These are phyloP conservation scores for Phaonia tiefii DNA, from an alignment of 2,888 invertebrate species.

Conservation along the genomic window DNA sequence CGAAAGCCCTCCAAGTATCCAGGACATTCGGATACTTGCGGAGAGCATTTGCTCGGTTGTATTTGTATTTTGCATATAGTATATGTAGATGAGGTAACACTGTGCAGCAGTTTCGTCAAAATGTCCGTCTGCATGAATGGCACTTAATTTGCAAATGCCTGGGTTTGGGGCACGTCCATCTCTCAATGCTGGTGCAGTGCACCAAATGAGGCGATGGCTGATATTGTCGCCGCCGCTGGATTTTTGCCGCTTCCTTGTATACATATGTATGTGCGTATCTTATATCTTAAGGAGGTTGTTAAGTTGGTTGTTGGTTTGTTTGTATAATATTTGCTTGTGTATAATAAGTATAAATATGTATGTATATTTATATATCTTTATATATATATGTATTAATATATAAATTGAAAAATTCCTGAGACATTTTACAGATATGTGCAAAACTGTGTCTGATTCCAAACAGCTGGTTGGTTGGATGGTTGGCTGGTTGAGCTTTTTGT, in stretches of 20 bases:
- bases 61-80: slow-evolving; percentile 13
- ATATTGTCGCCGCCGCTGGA: neutral
- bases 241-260: neutral
- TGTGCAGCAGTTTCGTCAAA: neutral
- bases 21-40: neutral
- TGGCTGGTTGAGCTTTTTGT: too few relatives aligned
- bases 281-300: slow-evolving; percentile 55
- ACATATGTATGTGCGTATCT: slow-evolving; percentile 7
- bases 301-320: slow-evolving; percentile 33
- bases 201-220: too few relatives aligned
- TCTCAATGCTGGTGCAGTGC: too few relatives aligned
- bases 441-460: slow-evolving; percentile 72
- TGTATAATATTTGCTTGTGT: slow-evolving; percentile 39
- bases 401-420: slow-evolving; percentile 76
- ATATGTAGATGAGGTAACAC: slow-evolving; percentile 56
- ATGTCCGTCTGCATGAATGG: slow-evolving; percentile 8
- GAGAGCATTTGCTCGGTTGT: slow-evolving; percentile 7
- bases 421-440: slow-evolving; percentile 79
- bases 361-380: neutral
- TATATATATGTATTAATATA: slow-evolving; percentile 14
- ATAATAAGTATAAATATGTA: slow-evolving; percentile 5
- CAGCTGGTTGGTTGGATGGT: slow-evolving; percentile 5
- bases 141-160: slow-evolving; percentile 15
- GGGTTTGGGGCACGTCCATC: too few relatives aligned
- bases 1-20: neutral